phyloP scores from a whole-genome alignment of 2,888 invertebrate species.

The Chloromyia formosa region DNA sequence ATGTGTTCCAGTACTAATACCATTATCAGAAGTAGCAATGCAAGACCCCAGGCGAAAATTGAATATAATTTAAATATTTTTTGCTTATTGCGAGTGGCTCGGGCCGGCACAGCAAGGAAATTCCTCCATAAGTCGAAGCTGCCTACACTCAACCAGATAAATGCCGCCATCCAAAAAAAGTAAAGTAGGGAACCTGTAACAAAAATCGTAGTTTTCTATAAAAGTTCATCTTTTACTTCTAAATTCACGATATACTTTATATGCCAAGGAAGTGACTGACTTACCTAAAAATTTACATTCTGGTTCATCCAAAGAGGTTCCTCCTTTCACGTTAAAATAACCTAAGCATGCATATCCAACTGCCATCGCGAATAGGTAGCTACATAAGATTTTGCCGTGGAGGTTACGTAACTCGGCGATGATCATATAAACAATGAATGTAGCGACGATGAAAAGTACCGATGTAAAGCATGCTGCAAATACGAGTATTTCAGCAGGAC shows the following conservation, averaged over 20 bases:
- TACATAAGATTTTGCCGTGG: slow-evolving; percentile 78
- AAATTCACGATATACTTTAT: too few species aligned
- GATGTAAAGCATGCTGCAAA: slow-evolving; percentile 73
- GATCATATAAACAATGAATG: slow-evolving; percentile 74
- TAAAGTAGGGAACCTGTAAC: slow-evolving; percentile 62
- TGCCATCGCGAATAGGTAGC: slow-evolving; percentile 72
- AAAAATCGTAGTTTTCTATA: background rate
- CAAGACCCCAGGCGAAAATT: slow-evolving; percentile 60
- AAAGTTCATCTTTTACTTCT: too few species aligned
- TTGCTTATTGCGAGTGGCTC: slow-evolving; percentile 59
- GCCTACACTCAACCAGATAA: slow-evolving; percentile 87
- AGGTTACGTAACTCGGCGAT: slow-evolving; percentile 75
- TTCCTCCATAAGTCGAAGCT: slow-evolving; percentile 83
- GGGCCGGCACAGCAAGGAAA: slow-evolving; percentile 52
- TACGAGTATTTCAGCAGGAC: slow-evolving; percentile 53
- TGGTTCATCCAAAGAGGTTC: slow-evolving; percentile 33
- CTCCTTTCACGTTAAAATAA: slow-evolving; percentile 58
- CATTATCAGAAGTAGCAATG: slow-evolving; percentile 55
- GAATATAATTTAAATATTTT: slow-evolving; percentile 61
- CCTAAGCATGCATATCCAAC: slow-evolving; percentile 71
- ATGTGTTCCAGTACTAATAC: slow-evolving; percentile 58
- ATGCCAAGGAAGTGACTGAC: slow-evolving; percentile 44
- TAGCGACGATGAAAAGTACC: slow-evolving; percentile 73
- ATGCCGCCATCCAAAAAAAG: slow-evolving; percentile 79
- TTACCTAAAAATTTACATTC: slow-evolving; percentile 60